phyloP scores from a whole-genome alignment of 2,113 vertebrate genomes.

The Tupaia chinensis region DNA sequence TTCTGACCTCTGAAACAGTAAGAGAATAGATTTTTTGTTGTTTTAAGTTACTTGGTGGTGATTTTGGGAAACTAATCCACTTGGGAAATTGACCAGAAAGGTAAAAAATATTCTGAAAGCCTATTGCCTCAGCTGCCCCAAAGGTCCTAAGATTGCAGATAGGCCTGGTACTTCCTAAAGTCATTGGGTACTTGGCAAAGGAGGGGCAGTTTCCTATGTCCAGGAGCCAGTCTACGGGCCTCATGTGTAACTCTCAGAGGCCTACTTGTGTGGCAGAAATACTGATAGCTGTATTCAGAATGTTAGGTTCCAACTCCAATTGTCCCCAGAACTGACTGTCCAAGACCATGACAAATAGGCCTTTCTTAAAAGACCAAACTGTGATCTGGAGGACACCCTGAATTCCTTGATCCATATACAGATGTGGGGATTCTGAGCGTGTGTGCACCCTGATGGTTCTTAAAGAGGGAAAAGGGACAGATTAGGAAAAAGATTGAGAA shows the following conservation, averaged over 20 bases:
- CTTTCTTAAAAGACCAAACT: not conserved
- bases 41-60: not conserved
- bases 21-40: not conserved
- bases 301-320: not conserved
- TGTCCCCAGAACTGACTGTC: not conserved
- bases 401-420: not conserved
- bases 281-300: not conserved
- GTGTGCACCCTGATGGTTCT: not conserved
- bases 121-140: not conserved
- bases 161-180: not conserved
- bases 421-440: not conserved
- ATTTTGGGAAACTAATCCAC: not conserved
- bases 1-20: not conserved
- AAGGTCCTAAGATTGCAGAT: not conserved
- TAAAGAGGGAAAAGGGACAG: not conserved
- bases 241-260: not conserved
- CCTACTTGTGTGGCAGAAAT: not conserved
- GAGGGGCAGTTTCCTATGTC: not conserved
- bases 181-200: not conserved
- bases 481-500: not conserved
- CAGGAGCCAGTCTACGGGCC: not conserved
- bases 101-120: not conserved
- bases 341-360: not conserved
- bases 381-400: not conserved
- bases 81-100: not conserved